phyloP scores from a whole-genome alignment of 2,888 invertebrate genomes.

The Camponotus fellah region DNA sequence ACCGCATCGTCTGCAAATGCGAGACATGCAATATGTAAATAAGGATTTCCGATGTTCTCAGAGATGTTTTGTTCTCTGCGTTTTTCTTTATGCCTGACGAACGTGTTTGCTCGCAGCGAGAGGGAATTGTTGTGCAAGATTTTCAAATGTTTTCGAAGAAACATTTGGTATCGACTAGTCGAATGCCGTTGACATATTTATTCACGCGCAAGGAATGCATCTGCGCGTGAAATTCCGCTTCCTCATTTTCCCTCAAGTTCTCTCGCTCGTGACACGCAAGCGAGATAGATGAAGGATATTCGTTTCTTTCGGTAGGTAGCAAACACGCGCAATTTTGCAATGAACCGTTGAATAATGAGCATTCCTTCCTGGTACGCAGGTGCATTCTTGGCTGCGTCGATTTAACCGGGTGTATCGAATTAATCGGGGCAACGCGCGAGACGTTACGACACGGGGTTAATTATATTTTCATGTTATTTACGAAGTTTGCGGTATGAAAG shows the following conservation, averaged over 20 bases:
- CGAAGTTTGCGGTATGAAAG: background rate
- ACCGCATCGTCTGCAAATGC: background rate
- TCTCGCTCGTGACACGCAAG: background rate
- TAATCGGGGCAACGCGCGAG: background rate
- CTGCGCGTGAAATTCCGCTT: conserved; percentile 36
- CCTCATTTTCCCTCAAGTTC: conserved; percentile 19
- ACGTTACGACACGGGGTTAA: background rate
- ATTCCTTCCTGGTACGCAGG: conserved; percentile 26
- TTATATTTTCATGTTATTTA: conserved; percentile 29
- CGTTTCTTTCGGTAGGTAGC: conserved; percentile 30
- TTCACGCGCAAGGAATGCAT: conserved; percentile 34
- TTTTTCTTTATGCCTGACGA: background rate
- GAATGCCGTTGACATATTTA: conserved; percentile 33
- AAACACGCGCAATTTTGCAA: conserved; percentile 19
- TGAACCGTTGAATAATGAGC: conserved; percentile 33
- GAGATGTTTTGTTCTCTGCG: background rate
- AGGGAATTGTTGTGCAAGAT: conserved; percentile 1
- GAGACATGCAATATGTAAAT: conserved; percentile 1
- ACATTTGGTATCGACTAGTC: background rate
- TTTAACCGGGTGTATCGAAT: conserved; percentile 7
- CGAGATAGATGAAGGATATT: conserved; percentile 38
- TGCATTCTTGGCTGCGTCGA: background rate
- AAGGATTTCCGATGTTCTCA: conserved; percentile 15
- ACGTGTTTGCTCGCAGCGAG: background rate
- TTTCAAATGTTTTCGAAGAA: conserved; percentile 18